Percentiles rank a stretch among this genome's conserved stretches.
phyloP scores from a whole-genome alignment of 1,140 invertebrate genomes.

The Trichogramma pretiosum region DNA sequence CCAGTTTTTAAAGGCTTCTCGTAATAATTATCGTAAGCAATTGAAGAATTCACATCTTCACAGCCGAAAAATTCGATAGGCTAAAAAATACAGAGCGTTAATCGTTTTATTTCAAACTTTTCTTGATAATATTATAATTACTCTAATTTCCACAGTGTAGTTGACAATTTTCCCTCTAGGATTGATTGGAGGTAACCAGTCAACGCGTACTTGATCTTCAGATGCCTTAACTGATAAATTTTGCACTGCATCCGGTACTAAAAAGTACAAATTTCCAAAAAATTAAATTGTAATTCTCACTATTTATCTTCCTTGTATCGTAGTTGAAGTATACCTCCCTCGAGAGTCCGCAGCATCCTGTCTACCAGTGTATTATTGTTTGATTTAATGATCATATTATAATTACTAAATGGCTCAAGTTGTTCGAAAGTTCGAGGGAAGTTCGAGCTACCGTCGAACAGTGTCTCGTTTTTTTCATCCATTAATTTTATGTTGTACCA shows the following conservation, averaged over 20 bases:
- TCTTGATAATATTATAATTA: no score
- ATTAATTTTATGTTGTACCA: conserved; percentile 13
- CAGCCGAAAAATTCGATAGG: conserved; percentile 7
- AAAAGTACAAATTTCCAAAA: background rate
- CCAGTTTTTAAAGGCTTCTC: no score
- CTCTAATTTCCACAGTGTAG: conserved; percentile 13
- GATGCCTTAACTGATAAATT: no score
- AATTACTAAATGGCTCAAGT: background rate
- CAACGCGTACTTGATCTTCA: no score
- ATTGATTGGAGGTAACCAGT: conserved; percentile 2
- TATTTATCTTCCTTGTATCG: no score
- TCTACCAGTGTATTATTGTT: conserved; percentile 1
- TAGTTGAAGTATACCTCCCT: conserved; percentile 14
- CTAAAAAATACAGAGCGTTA: conserved; percentile 6
- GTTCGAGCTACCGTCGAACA: background rate
- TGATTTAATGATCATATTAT: conserved; percentile 1
- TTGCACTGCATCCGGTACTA: conserved; percentile 2
- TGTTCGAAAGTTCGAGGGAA: conserved; percentile 6
- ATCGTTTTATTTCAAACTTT: no score
- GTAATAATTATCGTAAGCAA: background rate
- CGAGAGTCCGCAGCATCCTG: background rate
- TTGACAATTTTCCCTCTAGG: conserved; percentile 11
- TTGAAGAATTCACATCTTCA: background rate
- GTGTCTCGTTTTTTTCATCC: background rate
- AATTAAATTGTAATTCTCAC: no score